Base-by-base conservation (phyloP, 92 coral and sea anemone species). In the Siderastrea radians region DNA sequence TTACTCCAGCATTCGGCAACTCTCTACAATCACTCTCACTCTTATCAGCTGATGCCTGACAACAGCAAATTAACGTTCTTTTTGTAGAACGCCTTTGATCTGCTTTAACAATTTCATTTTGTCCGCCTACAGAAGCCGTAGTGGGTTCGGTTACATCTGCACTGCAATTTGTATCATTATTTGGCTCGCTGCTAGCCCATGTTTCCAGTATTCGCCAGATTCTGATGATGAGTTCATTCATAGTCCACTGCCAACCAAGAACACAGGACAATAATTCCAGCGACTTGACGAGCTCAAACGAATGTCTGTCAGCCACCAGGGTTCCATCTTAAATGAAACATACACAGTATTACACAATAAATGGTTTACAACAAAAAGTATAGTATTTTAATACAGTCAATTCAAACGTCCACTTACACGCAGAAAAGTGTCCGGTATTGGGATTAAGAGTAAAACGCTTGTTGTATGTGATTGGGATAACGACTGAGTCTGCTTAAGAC, bases 171-270 rank as follows among this genome's bases (percentile, higher is more conserved):
- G 57, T 2, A 1, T 49, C 49, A 61, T 6, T 6, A 4, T 11
- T 19, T 58, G 69, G 11, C 49, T 26, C 73, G 16, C 19, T 38
- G 1, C 3, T 51, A 49, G 87, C 86, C 99, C 99, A 96, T 6
- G 74, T 70, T 46, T 78, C 55, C 49, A 98, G 78, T 75, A 98
- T 77, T 58, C 86, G 91, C 98, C 98, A 98, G 17, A 98, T 74
- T 67, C 84, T 69, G 44, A 95, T 72, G 44, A 94, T 83, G 14
- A 98, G 97, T 5, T 79, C 87, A 75, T 94, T 87, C 16, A 92
- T 78, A 15, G 93, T 86, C 99, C 99, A 98, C 68, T 88, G 87
- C 99, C 99, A 96, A 17, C 99, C 99, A 51, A 92, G 91, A 43
- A 92, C 90, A 81, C 94, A 91, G 1, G 96, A 88, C 55, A 98